phyloP scores from a whole-genome alignment of 2,113 vertebrate genomes.

The Fukomys damarensis region DNA sequence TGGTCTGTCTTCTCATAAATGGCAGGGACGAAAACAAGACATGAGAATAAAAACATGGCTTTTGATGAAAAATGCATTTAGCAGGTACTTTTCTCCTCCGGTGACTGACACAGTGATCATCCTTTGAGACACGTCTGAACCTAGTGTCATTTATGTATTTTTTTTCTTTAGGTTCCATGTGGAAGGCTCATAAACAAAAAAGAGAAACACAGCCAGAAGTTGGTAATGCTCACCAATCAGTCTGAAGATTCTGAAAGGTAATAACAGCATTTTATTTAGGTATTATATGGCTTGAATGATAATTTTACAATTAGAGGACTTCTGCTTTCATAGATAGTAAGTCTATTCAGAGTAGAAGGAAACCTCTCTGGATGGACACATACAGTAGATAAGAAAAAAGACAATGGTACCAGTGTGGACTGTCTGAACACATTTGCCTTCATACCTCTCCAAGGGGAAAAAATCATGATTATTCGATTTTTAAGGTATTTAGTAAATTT shows the following conservation, averaged over 20 bases:
- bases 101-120: neutral
- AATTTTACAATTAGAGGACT: neutral
- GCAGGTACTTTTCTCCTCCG: slow-evolving; percentile 5
- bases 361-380: neutral
- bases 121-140: neutral
- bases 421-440: neutral
- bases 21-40: slow-evolving; percentile 29
- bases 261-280: neutral
- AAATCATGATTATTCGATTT: neutral
- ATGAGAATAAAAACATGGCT: slow-evolving; percentile 60
- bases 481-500: neutral
- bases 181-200: slow-evolving; percentile 54
- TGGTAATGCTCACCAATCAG: slow-evolving; percentile 24
- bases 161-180: slow-evolving; percentile 72
- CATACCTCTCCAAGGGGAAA: neutral
- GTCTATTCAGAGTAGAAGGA: neutral
- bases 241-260: slow-evolving; percentile 85
- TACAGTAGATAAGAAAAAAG: neutral
- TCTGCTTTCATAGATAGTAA: neutral
- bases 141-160: neutral
- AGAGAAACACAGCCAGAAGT: neutral
- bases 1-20: neutral
- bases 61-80: slow-evolving; percentile 36
- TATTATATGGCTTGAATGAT: neutral
- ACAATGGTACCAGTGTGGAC: too few species aligned